phyloP scores from a whole-genome alignment of 2,888 invertebrate genomes.

The Choristoneura rosaceana region DNA sequence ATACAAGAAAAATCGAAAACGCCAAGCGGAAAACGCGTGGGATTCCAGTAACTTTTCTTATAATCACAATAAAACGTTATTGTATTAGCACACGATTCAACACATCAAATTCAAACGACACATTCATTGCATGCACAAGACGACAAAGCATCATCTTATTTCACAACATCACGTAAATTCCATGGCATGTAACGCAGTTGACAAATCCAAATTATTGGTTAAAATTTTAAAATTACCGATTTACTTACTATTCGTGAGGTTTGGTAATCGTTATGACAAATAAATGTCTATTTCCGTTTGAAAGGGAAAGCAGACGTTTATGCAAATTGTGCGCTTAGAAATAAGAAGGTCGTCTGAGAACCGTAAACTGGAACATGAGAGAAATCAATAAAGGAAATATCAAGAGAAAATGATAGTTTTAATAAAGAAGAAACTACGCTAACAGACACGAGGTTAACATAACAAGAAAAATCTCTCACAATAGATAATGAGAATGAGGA shows the following conservation, averaged over 20 bases:
- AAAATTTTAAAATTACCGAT: constrained; percentile 47
- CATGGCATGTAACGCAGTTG: constrained; percentile 40
- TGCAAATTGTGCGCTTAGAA: constrained; percentile 53
- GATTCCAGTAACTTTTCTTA: constrained; percentile 17
- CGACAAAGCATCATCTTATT: constrained; percentile 26
- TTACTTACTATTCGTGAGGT: constrained; percentile 30
- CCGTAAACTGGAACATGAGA: constrained; percentile 34
- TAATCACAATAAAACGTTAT: constrained; percentile 14
- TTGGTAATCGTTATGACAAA: constrained; percentile 58
- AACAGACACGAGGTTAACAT: constrained; percentile 5
- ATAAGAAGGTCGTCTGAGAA: constrained; percentile 39
- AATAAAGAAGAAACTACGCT: constrained; percentile 25
- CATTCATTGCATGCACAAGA: background rate
- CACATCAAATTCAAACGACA: constrained; percentile 15
- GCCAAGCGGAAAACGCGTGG: constrained; percentile 25
- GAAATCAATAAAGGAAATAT: constrained; percentile 31
- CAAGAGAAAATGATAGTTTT: constrained; percentile 7
- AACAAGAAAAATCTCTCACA: background rate
- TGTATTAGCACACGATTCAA: background rate
- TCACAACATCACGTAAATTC: constrained; percentile 20
- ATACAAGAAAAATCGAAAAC: constrained; percentile 8
- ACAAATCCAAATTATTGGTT: constrained; percentile 56
- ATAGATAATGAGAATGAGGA: background rate
- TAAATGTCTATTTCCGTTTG: constrained; percentile 63
- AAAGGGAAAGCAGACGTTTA: constrained; percentile 63